Evolutionary conservation across 2,113 vertebrate species (phyloP).

Genomic region (Mirounga angustirostris): DNA sequence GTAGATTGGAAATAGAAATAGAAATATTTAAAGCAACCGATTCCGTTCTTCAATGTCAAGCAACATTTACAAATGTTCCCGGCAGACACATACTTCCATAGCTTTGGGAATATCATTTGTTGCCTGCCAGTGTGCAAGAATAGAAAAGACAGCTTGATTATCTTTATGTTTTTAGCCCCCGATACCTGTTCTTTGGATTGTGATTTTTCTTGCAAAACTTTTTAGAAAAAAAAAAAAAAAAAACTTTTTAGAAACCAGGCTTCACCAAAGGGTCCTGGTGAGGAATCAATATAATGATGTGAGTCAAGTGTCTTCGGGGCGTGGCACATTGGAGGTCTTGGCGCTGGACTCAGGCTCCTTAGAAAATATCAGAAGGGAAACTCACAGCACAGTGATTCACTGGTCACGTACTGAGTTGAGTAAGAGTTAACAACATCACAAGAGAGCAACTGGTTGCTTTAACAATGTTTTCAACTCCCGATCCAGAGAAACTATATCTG

Average conservation of each 20-base stretch:
- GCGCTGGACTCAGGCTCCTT: not conserved
- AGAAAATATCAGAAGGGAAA: not conserved
- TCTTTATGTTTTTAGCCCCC: not conserved
- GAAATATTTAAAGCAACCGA: constrained; percentile 38
- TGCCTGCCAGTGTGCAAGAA: not conserved
- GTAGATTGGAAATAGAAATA: constrained; percentile 59
- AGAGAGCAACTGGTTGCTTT: not conserved
- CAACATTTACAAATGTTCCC: constrained; percentile 24
- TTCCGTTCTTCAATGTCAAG: constrained; percentile 49
- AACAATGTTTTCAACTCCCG: not conserved
- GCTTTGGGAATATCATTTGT: not conserved
- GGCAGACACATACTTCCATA: not conserved
- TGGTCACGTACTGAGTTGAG: not conserved
- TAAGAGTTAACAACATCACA: not conserved
- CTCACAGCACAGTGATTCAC: not conserved
- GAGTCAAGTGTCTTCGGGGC: not conserved
- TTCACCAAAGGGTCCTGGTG: not conserved
- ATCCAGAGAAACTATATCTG: not conserved
- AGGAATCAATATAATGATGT: not conserved
- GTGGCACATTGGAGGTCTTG: not conserved
- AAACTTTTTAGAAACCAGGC: not conserved
- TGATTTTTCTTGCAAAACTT: constrained; percentile 48
- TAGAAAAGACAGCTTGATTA: not conserved
- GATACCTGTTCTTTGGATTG: not conserved
- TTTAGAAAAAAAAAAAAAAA: too few relatives aligned